Conservation (phyloP, 2,113 vertebrate genomes). For the Solea senegalensis region DNA sequence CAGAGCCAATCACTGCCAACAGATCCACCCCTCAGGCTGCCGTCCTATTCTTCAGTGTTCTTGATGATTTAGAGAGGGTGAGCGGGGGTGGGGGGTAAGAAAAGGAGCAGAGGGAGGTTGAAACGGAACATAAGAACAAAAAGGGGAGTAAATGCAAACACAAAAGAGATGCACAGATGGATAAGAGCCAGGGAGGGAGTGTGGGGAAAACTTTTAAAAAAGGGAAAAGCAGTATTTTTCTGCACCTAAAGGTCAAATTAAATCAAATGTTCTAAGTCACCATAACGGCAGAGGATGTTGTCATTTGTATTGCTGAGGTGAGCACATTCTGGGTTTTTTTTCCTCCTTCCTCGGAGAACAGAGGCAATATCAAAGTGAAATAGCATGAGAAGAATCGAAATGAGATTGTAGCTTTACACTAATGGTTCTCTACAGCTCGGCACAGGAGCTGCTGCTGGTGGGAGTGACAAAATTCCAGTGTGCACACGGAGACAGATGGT, state of each 20-base stretch:
- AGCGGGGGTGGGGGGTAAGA: constrained; percentile 25
- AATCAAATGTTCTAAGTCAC: constrained; percentile 59
- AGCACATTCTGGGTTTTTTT: constrained; percentile 11
- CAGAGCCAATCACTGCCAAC: constrained; percentile 64
- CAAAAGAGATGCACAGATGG: constrained; percentile 23
- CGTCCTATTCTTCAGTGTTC: constrained; percentile 48
- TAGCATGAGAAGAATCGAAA: constrained; percentile 41
- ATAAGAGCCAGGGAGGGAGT: constrained; percentile 34
- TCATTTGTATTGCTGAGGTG: constrained; percentile 38
- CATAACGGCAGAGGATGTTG: constrained; percentile 41
- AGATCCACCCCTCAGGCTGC: constrained; percentile 72
- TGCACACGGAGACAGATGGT: constrained; percentile 19
- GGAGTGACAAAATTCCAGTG: constrained; percentile 19
- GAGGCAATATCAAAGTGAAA: constrained; percentile 16
- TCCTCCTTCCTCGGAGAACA: constrained; percentile 3
- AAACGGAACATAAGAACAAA: constrained; percentile 44
- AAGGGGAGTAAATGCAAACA: constrained; percentile 35
- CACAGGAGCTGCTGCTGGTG: constrained; percentile 17
- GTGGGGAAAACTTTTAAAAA: constrained; percentile 42
- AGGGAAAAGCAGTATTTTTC: constrained; percentile 25
- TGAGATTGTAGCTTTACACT: constrained; percentile 31
- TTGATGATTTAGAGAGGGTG: constrained; percentile 35
- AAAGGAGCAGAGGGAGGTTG: constrained; percentile 23
- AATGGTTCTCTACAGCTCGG: constrained; percentile 14
- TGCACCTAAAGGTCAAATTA: constrained; percentile 50